Conservation (phyloP, 2,888 invertebrate species). For the Herminia tarsipennalis region DNA sequence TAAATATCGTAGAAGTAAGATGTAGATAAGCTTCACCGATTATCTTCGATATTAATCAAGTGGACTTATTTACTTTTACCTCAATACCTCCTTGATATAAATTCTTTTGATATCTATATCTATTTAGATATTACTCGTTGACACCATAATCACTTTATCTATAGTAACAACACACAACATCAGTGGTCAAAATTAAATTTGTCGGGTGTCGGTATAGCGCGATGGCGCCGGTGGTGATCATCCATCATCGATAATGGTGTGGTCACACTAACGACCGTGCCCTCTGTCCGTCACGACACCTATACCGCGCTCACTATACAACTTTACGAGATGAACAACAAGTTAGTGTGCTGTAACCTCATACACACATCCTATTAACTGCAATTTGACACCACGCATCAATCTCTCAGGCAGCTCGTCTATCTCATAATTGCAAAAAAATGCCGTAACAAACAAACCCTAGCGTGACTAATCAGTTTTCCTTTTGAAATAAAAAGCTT, state of each 20-base stretch:
- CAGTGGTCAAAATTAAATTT: constrained; percentile 82
- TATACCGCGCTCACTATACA: neutral
- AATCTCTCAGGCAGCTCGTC: constrained; percentile 17
- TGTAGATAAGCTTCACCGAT: no score
- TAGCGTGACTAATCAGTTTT: constrained; percentile 14
- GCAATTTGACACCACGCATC: constrained; percentile 34
- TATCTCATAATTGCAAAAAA: constrained; percentile 9
- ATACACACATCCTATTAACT: constrained; percentile 10
- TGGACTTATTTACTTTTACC: no score
- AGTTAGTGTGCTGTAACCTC: constrained; percentile 7
- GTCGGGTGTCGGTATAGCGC: constrained; percentile 73
- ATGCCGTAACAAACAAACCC: neutral
- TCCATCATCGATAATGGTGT: constrained; percentile 80
- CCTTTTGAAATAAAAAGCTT: no score
- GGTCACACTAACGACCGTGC: constrained; percentile 73
- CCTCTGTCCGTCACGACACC: constrained; percentile 51
- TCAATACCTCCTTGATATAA: neutral
- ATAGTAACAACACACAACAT: constrained; percentile 59
- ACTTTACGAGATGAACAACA: neutral
- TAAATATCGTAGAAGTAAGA: no score
- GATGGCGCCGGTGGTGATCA: constrained; percentile 71
- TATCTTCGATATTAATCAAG: no score
- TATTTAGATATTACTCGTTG: constrained; percentile 18
- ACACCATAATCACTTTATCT: constrained; percentile 58
- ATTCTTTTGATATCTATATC: neutral